These are phyloP conservation scores for Acipenser transmontanus DNA, from an alignment of 2,797 vertebrate species.

Conservation along the genomic window DNA sequence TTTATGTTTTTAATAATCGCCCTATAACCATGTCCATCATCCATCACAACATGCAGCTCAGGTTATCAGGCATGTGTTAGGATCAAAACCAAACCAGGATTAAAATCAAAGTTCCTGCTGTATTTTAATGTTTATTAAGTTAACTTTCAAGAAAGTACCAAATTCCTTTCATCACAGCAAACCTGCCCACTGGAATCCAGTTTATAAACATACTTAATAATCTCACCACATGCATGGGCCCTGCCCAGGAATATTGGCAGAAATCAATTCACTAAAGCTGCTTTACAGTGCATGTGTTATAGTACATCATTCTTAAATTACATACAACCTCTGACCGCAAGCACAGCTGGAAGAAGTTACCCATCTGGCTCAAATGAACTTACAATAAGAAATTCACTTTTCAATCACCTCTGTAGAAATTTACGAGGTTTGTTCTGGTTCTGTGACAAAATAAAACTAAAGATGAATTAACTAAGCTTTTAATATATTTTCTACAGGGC, in stretches of 20 bases:
- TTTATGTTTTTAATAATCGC: no score
- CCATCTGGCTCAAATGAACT: no score
- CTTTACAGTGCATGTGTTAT: not conserved
- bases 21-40: not conserved
- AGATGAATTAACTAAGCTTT: no score
- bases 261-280: not conserved
- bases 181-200: slow-evolving; percentile 32
- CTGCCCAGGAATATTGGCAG: slow-evolving; percentile 32
- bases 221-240: not conserved
- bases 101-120: not conserved
- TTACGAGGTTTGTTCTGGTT: no score
- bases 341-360: no score
- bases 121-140: slow-evolving; percentile 6
- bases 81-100: not conserved
- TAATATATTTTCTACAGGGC: no score
- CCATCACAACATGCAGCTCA: not conserved
- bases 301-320: not conserved
- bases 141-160: slow-evolving; percentile 34
- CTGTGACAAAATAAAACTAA: no score
- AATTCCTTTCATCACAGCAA: slow-evolving; percentile 38
- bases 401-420: no score
- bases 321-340: not conserved
- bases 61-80: not conserved
- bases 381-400: no score
- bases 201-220: slow-evolving; percentile 27